These are phyloP conservation scores for Brachionus sp. DNA, from an alignment of 1,140 invertebrate genomes.

Conservation along the genomic window DNA sequence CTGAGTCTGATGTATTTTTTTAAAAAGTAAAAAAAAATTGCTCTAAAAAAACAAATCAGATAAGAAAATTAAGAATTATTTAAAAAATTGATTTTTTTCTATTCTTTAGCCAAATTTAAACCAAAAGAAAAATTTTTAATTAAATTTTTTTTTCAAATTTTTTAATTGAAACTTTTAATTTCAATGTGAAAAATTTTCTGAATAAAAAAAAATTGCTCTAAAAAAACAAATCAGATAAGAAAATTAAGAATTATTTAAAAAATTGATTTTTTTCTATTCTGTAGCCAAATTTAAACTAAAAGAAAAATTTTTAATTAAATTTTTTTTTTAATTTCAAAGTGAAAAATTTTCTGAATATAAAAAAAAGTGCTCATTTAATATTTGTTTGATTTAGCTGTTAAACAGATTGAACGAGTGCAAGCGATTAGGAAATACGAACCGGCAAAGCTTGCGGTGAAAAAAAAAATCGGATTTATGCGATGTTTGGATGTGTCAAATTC, in stretches of 20 bases:
- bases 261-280: too few species aligned
- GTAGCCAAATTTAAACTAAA: too few species aligned
- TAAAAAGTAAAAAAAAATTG: not conserved
- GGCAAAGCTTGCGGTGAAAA: not conserved
- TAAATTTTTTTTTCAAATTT: too few species aligned
- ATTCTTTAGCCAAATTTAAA: too few species aligned
- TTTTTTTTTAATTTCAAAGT: too few species aligned
- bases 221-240: too few species aligned
- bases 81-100: too few species aligned
- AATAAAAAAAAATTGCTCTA: not conserved
- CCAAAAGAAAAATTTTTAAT: too few species aligned
- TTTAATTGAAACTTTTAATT: not conserved
- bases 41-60: not conserved
- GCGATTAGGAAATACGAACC: not conserved
- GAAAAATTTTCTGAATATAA: not conserved
- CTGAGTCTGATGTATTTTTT: not conserved
- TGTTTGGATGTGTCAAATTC: not conserved
- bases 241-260: too few species aligned
- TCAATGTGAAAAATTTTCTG: not conserved
- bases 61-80: too few species aligned
- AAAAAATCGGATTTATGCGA: constrained; percentile 14
- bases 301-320: too few species aligned
- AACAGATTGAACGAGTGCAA: not conserved
- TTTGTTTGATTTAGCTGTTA: not conserved
- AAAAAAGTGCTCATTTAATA: not conserved